Conservation (phyloP, 2,113 vertebrate species). For the Clinocottus analis region DNA sequence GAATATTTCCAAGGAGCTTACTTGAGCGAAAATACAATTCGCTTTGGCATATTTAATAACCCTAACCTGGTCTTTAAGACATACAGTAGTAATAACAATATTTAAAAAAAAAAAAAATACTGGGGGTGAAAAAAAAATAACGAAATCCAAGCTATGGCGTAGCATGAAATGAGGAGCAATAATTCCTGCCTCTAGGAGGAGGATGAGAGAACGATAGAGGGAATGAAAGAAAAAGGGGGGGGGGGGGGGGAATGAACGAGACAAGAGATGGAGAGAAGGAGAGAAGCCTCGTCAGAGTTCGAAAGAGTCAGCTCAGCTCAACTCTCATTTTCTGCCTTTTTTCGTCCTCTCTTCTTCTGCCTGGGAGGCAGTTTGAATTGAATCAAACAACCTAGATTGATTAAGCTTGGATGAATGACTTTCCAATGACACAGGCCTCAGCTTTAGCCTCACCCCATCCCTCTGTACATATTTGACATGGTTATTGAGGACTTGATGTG, state of each 20-base stretch:
- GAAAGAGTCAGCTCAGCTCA: slow-evolving; percentile 68
- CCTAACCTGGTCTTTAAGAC: slow-evolving; percentile 83
- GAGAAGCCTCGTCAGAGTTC: slow-evolving; percentile 74
- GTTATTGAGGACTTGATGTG: slow-evolving; percentile 64
- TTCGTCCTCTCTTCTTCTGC: slow-evolving; percentile 53
- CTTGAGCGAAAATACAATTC: slow-evolving; percentile 87
- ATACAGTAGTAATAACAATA: slow-evolving; percentile 83
- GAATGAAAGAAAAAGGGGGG: slow-evolving; percentile 10
- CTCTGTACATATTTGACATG: slow-evolving; percentile 72
- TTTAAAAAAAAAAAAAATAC: slow-evolving; percentile 51
- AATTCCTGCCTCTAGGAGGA: slow-evolving; percentile 77
- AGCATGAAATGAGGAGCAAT: slow-evolving; percentile 83
- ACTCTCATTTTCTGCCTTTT: slow-evolving; percentile 64
- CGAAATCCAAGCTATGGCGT: slow-evolving; percentile 69
- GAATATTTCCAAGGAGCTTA: slow-evolving; percentile 88
- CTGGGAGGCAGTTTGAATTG: slow-evolving; percentile 71
- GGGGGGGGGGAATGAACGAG: slow-evolving; percentile 26
- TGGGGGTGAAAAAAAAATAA: slow-evolving; percentile 58
- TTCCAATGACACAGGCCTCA: slow-evolving; percentile 71
- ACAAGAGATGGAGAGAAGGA: slow-evolving; percentile 58
- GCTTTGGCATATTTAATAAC: slow-evolving; percentile 88
- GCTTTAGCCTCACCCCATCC: slow-evolving; percentile 56
- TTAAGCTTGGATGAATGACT: slow-evolving; percentile 78
- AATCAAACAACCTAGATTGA: slow-evolving; percentile 80
- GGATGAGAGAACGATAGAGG: slow-evolving; percentile 39